A percentile compares a stretch with the other conserved stretches of the same genome.
phyloP scores from a whole-genome alignment of 2,113 vertebrate genomes.

The Okapia johnstoni region DNA sequence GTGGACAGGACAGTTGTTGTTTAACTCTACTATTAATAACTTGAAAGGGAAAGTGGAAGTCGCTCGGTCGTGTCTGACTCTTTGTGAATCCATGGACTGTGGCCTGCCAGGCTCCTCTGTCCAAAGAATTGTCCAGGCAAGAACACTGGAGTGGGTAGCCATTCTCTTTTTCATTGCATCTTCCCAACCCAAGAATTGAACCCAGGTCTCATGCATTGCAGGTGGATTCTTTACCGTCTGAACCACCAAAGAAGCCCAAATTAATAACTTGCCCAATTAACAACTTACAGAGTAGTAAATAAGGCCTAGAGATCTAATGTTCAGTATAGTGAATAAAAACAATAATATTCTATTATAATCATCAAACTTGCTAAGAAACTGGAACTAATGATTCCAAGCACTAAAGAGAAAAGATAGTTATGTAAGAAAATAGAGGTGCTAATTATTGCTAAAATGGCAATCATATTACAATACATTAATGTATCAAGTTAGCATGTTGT shows the following conservation, averaged over 20 bases:
- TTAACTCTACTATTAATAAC: not conserved
- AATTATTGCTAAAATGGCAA: not conserved
- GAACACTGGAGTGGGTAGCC: not conserved
- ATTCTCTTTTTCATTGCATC: not conserved
- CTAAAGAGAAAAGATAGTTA: not conserved
- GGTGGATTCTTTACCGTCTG: not conserved
- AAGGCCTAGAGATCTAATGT: not conserved
- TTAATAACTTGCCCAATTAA: not conserved
- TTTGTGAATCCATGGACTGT: not conserved
- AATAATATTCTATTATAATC: not conserved
- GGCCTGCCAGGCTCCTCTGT: not conserved
- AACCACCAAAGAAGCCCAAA: not conserved
- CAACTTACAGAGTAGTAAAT: not conserved
- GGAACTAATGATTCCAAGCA: not conserved
- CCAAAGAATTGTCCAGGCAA: not conserved
- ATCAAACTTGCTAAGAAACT: not conserved
- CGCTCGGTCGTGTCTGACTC: fast-evolving
- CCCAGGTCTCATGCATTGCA: not conserved
- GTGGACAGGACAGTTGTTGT: not conserved
- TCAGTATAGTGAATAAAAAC: not conserved
- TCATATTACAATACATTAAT: not conserved
- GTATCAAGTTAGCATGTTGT: not conserved
- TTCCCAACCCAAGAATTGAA: not conserved
- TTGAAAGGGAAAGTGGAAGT: not conserved
- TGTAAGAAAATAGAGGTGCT: not conserved